These are phyloP conservation scores for Plestiodon gilberti DNA, from an alignment of 2,113 vertebrate genomes.

Conservation along the genomic window DNA sequence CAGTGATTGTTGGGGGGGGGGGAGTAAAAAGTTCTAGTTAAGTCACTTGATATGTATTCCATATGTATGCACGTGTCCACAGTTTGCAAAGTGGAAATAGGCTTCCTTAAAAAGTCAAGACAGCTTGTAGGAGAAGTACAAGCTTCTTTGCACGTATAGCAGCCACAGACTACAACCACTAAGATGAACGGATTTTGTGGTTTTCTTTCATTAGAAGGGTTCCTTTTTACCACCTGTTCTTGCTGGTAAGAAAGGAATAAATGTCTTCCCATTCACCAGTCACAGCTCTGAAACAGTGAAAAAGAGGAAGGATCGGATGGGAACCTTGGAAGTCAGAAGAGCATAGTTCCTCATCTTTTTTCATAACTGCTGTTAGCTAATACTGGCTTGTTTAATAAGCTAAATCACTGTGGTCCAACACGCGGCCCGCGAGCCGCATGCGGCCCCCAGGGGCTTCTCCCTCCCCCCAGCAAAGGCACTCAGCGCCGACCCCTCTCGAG, in stretches of 20 bases:
- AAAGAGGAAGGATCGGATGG: not conserved
- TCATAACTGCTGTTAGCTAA: not conserved
- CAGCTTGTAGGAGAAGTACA: not conserved
- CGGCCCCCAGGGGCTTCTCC: too few species aligned
- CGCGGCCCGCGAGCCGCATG: too few species aligned
- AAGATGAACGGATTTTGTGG: not conserved
- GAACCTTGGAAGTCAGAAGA: not conserved
- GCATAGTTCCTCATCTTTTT: not conserved
- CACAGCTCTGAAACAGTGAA: not conserved
- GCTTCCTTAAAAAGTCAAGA: not conserved
- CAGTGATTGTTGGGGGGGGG: not conserved
- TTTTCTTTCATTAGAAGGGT: not conserved
- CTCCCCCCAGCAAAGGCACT: too few species aligned
- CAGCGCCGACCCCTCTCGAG: too few species aligned
- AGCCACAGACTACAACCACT: not conserved
- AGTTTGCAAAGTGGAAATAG: not conserved
- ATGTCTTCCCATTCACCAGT: not conserved
- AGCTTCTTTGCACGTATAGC: not conserved
- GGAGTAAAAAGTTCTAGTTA: not conserved
- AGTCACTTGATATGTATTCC: not conserved
- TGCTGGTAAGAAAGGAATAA: not conserved
- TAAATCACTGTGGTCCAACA: not conserved
- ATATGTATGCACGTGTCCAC: too few species aligned
- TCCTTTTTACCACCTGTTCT: not conserved
- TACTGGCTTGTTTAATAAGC: not conserved